Conservation (phyloP, 2,888 invertebrate species). For the Limnephilus auricula region DNA sequence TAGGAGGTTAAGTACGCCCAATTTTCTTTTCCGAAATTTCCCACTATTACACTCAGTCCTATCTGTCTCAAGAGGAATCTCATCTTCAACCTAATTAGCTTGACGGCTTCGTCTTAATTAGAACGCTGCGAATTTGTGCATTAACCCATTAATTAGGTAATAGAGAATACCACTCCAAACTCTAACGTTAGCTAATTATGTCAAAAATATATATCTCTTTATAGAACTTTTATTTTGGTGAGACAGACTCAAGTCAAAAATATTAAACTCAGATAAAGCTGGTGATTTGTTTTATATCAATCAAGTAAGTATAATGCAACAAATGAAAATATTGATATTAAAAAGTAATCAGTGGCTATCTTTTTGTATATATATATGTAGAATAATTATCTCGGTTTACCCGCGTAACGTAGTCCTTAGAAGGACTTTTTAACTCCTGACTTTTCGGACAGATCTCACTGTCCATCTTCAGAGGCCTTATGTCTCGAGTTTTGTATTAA, state of each 20-base stretch:
- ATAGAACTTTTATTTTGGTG: background rate
- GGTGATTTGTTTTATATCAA: background rate
- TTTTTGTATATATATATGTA: too few species aligned
- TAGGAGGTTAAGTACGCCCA: background rate
- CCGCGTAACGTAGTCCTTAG: too few species aligned
- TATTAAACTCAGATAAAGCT: background rate
- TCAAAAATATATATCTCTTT: background rate
- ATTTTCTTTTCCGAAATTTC: background rate
- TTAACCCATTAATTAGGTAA: background rate
- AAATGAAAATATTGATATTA: background rate
- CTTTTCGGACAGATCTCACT: too few species aligned
- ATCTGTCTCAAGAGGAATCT: background rate
- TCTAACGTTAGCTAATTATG: background rate
- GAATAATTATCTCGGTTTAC: too few species aligned
- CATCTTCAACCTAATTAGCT: background rate
- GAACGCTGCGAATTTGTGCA: background rate
- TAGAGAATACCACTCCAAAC: background rate
- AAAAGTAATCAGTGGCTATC: background rate
- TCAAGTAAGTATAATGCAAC: background rate
- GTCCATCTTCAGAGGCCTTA: too few species aligned
- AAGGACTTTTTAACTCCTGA: too few species aligned
- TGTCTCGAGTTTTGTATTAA: too few species aligned
- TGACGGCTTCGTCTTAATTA: background rate
- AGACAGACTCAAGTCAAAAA: background rate
- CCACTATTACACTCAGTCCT: background rate